phyloP scores from a whole-genome alignment of 2,797 vertebrate species.

The Taeniopygia guttata region DNA sequence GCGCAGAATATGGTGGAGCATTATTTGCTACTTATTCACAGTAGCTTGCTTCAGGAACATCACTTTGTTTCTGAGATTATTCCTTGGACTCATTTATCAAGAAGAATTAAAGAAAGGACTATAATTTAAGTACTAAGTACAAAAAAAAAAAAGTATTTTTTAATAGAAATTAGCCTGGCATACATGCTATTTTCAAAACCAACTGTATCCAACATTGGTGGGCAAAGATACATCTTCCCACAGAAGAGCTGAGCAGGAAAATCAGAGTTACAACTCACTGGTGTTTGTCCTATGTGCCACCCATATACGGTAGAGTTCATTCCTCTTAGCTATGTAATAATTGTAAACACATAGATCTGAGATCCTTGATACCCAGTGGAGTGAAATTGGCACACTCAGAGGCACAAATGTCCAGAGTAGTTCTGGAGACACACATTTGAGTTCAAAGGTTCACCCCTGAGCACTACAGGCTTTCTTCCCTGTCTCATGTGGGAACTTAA shows the following conservation, averaged over 20 bases:
- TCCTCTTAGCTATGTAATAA: background rate
- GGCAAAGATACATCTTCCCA: background rate
- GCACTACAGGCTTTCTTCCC: background rate
- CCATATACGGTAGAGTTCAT: background rate
- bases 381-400: background rate
- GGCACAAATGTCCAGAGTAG: background rate
- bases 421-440: background rate
- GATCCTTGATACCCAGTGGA: background rate
- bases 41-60: background rate
- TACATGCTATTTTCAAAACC: background rate
- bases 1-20: background rate
- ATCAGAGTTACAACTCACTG: background rate
- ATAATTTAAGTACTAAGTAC: background rate
- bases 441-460: background rate
- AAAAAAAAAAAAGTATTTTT: background rate
- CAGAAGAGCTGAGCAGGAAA: background rate
- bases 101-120: background rate
- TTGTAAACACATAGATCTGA: background rate
- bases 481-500: background rate
- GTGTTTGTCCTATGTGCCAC: background rate
- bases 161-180: background rate
- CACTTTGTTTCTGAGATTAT: background rate
- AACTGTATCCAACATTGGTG: background rate
- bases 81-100: background rate
- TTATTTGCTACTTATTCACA: background rate